A percentile compares a stretch with the other conserved stretches of the same genome.
These are phyloP conservation scores for Sturmia bella DNA, from an alignment of 2,888 invertebrate species.

Conservation along the genomic window DNA sequence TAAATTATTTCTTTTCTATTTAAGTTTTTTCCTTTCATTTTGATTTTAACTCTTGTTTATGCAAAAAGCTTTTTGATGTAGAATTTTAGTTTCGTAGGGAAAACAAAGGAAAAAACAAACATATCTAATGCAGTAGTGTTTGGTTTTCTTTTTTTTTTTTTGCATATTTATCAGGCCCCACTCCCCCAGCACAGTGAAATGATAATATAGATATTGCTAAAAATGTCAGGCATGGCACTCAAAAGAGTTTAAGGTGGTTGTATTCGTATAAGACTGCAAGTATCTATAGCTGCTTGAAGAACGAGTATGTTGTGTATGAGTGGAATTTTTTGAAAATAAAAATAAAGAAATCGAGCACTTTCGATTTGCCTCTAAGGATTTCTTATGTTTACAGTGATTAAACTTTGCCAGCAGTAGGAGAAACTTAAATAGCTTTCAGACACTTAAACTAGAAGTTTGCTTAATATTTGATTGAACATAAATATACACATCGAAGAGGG, in stretches of 20 bases:
- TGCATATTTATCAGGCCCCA: not conserved
- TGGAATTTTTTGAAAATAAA: constrained; percentile 34
- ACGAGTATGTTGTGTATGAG: constrained; percentile 19
- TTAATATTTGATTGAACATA: too few relatives aligned
- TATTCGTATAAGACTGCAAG: too few relatives aligned
- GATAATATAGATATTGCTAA: not conserved
- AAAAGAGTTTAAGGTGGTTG: not conserved
- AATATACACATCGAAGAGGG: too few relatives aligned
- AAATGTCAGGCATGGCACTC: not conserved
- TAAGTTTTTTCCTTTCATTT: constrained; percentile 12
- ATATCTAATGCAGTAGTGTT: constrained; percentile 20
- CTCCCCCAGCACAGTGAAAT: not conserved
- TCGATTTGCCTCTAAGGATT: constrained; percentile 30
- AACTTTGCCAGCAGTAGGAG: not conserved
- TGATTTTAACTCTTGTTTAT: constrained; percentile 33
- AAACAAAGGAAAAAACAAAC: not conserved
- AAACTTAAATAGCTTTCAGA: constrained; percentile 6
- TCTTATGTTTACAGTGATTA: constrained; percentile 15
- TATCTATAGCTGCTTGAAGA: not conserved
- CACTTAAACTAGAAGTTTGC: constrained; percentile 10
- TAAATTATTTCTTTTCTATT: constrained; percentile 41
- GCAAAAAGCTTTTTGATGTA: constrained; percentile 66
- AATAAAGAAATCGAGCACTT: constrained; percentile 47
- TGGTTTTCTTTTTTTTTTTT: constrained; percentile 3
- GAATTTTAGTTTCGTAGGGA: constrained; percentile 29